Conservation (phyloP, 2,888 invertebrate genomes). For the Acronicta aceris region DNA sequence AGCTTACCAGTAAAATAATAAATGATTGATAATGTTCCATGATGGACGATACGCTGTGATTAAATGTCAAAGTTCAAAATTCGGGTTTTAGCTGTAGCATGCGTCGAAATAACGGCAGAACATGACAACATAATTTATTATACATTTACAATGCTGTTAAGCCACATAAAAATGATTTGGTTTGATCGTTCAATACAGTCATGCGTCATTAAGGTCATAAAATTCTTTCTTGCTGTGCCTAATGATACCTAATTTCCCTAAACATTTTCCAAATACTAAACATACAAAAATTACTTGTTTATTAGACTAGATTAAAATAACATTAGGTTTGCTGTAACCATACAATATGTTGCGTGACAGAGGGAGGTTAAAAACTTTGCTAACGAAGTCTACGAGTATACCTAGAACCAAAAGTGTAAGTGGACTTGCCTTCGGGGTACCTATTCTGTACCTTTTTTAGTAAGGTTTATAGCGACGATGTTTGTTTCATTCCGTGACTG, state of each 20-base stretch:
- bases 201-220: not conserved
- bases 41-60: too few species aligned
- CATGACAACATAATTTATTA: too few species aligned
- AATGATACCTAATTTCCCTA: not conserved
- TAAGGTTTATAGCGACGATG: not conserved
- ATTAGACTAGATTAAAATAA: conserved; percentile 8
- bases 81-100: too few species aligned
- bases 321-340: not conserved
- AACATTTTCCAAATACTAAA: not conserved
- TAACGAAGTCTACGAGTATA: conserved; percentile 13
- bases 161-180: not conserved
- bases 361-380: conserved; percentile 1
- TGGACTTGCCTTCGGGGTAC: not conserved
- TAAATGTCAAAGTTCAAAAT: too few species aligned
- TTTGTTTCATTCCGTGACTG: conserved; percentile 5
- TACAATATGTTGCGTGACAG: conserved; percentile 8
- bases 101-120: too few species aligned
- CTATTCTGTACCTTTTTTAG: conserved; percentile 1
- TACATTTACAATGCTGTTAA: too few species aligned
- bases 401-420: not conserved
- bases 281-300: not conserved
- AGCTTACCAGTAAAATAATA: too few species aligned
- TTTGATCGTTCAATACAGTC: not conserved
- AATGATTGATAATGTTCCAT: too few species aligned
- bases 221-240: not conserved